Base-by-base conservation (phyloP, 2,113 vertebrate species). In the Chaenogobius annularis region DNA sequence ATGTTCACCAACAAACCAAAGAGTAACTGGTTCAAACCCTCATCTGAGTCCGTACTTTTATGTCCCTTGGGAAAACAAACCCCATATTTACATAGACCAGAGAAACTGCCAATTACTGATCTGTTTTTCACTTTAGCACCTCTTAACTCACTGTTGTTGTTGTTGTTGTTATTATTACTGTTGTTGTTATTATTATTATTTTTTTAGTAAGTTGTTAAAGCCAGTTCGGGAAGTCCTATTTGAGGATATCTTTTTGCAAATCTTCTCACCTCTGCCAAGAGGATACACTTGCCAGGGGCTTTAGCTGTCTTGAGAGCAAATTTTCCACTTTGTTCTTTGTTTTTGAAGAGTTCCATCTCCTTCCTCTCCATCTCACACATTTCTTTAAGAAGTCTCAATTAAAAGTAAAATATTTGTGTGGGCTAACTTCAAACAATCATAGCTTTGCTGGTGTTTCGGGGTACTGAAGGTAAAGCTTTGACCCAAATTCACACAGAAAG, bases 401-500 rank as follows among this genome's bases (percentile, higher is more conserved):
- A 91, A 81, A 68, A 78, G 72, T 70, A 79, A 83, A 72, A 72
- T 70, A 72, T 79, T 70, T 84, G 82, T 78, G 84, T 84, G 82
- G 80, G 83, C 79, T 76, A 26, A 61, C 79, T 88, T 86, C 82
- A 86, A 84, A 89, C 85, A 85, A 85, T 84, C 80, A 87, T 73
- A 68, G 80, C 75, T 77, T 86, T 79, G 72, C 79, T 86, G 75
- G 69, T 65, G 73, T 76, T 75, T 48, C 70, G 69, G 17, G 31
- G 56, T 68, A 48, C 70, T 58, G 72, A 70, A 66, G 80, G 84
- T 76, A 79, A 75, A 79, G 79, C 79, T 35, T 58, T 90, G 90
- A 89, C 89, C 87, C 84, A 84, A 74, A 89, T 90, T 86, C 82
- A 84, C 77, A 85, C 71, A 80, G 72, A 84, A 88, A 88, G 85